Evolutionary conservation across 2,113 vertebrate species (phyloP).

Genomic region (Hassar affinis): DNA sequence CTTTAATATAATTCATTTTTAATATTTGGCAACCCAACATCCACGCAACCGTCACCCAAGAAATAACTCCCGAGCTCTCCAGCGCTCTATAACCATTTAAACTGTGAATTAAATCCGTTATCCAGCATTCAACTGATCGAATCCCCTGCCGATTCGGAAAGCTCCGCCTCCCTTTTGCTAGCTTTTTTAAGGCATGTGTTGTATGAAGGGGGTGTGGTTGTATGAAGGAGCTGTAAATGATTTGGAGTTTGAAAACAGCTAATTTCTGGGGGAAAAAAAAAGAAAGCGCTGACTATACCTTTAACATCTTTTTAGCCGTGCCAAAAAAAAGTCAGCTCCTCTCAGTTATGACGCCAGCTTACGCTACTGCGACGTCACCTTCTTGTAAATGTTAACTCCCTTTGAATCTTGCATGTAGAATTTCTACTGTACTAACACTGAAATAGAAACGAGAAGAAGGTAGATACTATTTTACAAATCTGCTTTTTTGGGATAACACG

Average conservation of each 20-base stretch:
- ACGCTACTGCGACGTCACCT: neutral
- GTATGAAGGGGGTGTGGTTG: neutral
- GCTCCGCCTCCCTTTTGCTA: neutral
- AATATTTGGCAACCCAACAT: neutral
- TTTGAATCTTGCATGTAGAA: slow-evolving; percentile 37
- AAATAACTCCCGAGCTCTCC: neutral
- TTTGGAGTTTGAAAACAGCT: neutral
- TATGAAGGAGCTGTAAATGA: neutral
- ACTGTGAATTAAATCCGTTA: neutral
- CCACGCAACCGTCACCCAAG: neutral
- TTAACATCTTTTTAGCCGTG: slow-evolving; percentile 6
- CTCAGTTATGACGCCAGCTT: neutral
- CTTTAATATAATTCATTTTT: neutral
- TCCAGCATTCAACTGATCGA: neutral
- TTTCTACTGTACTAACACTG: slow-evolving; percentile 24
- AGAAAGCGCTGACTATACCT: neutral
- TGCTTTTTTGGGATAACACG: neutral
- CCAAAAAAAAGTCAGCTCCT: slow-evolving; percentile 20
- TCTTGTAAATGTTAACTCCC: slow-evolving; percentile 36
- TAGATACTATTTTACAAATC: neutral
- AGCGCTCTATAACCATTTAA: neutral
- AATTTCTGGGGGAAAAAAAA: neutral
- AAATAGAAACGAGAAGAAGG: slow-evolving; percentile 19
- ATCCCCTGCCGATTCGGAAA: neutral
- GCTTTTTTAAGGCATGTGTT: neutral